Conservation (phyloP, 2,797 vertebrate species). For the Morelia viridis region DNA sequence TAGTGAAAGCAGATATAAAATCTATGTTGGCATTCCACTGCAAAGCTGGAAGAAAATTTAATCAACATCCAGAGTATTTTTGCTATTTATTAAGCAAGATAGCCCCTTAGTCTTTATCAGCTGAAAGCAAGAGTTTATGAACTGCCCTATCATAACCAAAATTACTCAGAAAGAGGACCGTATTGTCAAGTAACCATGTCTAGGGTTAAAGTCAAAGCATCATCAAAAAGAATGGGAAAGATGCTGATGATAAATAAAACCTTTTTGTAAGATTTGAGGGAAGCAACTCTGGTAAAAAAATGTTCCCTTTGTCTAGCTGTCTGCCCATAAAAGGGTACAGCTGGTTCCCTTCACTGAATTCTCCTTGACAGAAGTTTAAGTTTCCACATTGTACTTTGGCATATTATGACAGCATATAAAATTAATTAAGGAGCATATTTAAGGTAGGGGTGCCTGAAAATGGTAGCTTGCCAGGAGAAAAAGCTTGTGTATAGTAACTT, state of each 20-base stretch:
- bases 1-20: neutral
- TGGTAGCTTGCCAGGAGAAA: neutral
- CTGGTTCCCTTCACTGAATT: neutral
- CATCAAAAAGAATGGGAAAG: neutral
- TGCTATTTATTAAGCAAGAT: no score
- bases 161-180: neutral
- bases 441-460: neutral
- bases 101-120: neutral
- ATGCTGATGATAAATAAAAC: slow-evolving; percentile 6
- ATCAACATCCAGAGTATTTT: neutral
- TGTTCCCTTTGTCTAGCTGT: neutral
- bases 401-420: neutral
- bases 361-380: neutral
- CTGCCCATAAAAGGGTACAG: neutral
- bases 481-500: neutral
- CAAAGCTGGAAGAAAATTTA: slow-evolving; percentile 12
- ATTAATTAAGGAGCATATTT: neutral
- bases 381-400: neutral
- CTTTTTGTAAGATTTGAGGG: neutral
- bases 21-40: neutral
- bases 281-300: slow-evolving; percentile 3
- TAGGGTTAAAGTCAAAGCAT: neutral
- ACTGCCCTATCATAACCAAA: no score
- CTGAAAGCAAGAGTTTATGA: neutral
- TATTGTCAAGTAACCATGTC: neutral